Evolutionary conservation across 2,888 invertebrate genomes (phyloP).

Genomic region (Xiphydria camelus): DNA sequence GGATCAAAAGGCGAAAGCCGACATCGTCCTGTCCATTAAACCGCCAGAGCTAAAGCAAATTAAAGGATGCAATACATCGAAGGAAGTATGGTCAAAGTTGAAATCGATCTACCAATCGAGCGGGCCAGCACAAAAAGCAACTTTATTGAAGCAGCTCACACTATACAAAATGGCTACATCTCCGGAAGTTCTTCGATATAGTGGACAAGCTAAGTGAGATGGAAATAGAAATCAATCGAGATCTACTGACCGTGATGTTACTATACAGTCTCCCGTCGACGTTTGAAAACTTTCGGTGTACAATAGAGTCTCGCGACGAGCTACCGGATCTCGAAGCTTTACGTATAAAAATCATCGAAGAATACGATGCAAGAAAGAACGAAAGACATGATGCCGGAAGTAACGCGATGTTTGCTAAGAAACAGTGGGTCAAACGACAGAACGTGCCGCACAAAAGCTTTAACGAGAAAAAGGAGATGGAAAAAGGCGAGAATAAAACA

Average conservation of each 20-base stretch:
- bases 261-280: constrained; percentile 10
- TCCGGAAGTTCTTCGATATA: constrained; percentile 11
- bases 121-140: constrained; percentile 18
- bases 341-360: too few relatives aligned
- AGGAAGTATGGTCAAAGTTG: constrained; percentile 47
- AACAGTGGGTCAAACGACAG: neutral
- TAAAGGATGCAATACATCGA: constrained; percentile 28
- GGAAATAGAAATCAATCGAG: constrained; percentile 11
- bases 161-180: constrained; percentile 13
- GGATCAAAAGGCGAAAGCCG: constrained; percentile 14
- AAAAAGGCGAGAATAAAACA: neutral
- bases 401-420: constrained; percentile 6
- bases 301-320: constrained; percentile 17
- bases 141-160: constrained; percentile 14
- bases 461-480: neutral
- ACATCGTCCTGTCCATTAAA: constrained; percentile 13
- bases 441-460: neutral
- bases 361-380: neutral
- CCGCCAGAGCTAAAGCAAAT: constrained; percentile 16
- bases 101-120: constrained; percentile 41
- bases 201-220: constrained; percentile 13
- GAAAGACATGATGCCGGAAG: neutral
- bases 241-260: neutral
- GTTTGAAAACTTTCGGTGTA: constrained; percentile 13
- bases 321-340: constrained; percentile 12